Evolutionary conservation across 2,797 vertebrate species (phyloP).

Genomic region (Melanotaenia nigrans): DNA sequence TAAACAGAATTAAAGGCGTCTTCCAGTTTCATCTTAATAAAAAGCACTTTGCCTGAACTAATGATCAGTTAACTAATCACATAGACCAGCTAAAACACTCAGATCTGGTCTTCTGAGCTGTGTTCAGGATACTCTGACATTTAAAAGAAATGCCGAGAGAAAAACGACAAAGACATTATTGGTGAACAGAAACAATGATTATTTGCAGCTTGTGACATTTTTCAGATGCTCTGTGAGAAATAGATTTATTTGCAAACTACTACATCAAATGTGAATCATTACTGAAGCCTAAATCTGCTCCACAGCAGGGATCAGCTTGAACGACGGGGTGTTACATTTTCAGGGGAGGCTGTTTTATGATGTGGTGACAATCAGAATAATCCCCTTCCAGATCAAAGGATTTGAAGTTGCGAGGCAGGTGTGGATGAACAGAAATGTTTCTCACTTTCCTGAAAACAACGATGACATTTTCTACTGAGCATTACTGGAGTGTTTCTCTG

Average conservation of each 20-base stretch:
- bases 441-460: constrained; percentile 6
- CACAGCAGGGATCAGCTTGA: not conserved
- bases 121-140: constrained; percentile 39
- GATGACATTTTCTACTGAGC: constrained; percentile 20
- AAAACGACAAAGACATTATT: constrained; percentile 29
- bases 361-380: constrained; percentile 4
- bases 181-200: constrained; percentile 28
- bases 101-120: constrained; percentile 1
- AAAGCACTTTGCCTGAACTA: not conserved
- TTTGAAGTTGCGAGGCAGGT: constrained; percentile 13
- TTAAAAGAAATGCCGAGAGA: constrained; percentile 32
- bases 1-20: not conserved
- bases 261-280: not conserved
- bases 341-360: not conserved
- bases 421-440: constrained; percentile 13
- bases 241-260: constrained; percentile 1
- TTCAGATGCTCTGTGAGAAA: constrained; percentile 9
- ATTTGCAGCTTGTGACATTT: constrained; percentile 10
- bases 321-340: not conserved
- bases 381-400: constrained; percentile 12
- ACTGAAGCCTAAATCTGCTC: not conserved
- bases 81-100: constrained; percentile 2
- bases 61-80: constrained; percentile 10
- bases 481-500: constrained; percentile 23
- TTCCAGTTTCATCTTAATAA: constrained; percentile 2